Evolutionary conservation across 2,797 vertebrate genomes (phyloP).

Genomic region (Salmo trutta): DNA sequence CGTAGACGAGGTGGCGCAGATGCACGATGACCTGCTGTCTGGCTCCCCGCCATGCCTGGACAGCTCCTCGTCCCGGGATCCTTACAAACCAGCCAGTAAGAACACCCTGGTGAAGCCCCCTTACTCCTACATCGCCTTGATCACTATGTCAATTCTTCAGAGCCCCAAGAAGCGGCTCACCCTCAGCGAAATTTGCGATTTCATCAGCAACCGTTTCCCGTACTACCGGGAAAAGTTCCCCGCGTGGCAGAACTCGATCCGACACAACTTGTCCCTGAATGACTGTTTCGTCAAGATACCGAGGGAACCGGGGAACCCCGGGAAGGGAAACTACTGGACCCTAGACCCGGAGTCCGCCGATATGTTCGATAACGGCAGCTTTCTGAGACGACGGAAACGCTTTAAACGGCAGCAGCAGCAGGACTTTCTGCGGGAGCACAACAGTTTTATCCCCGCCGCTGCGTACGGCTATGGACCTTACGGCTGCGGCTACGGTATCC

Average conservation of each 20-base stretch:
- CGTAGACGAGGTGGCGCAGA: conserved; percentile 81
- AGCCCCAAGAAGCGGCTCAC: conserved; percentile 89
- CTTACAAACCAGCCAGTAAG: conserved; percentile 78
- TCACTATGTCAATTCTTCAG: conserved; percentile 96
- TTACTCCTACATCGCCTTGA: conserved; percentile 94
- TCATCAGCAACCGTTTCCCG: conserved; percentile 87
- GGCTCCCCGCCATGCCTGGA: conserved; percentile 74
- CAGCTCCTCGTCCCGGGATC: conserved; percentile 69
- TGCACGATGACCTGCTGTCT: conserved; percentile 80
- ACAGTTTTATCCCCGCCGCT: conserved; percentile 77
- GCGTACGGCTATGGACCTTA: conserved; percentile 87
- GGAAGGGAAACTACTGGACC: conserved; percentile 92
- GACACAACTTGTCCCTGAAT: conserved; percentile 88
- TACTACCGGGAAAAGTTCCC: conserved; percentile 92
- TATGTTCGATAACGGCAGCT: conserved; percentile 95
- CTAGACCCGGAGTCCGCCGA: conserved; percentile 91
- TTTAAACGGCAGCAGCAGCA: conserved; percentile 91
- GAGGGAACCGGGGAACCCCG: conserved; percentile 87
- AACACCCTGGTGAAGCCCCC: conserved; percentile 88
- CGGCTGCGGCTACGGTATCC: conserved; percentile 90
- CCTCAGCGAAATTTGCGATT: conserved; percentile 89
- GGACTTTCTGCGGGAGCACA: conserved; percentile 82
- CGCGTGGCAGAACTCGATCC: conserved; percentile 90
- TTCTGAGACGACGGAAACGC: conserved; percentile 87
- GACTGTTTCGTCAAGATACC: conserved; percentile 91